Evolutionary conservation across 2,113 vertebrate genomes (phyloP), one percentile per base, ranked within the genome.

Genomic region (Gymnobelideus leadbeateri): DNA sequence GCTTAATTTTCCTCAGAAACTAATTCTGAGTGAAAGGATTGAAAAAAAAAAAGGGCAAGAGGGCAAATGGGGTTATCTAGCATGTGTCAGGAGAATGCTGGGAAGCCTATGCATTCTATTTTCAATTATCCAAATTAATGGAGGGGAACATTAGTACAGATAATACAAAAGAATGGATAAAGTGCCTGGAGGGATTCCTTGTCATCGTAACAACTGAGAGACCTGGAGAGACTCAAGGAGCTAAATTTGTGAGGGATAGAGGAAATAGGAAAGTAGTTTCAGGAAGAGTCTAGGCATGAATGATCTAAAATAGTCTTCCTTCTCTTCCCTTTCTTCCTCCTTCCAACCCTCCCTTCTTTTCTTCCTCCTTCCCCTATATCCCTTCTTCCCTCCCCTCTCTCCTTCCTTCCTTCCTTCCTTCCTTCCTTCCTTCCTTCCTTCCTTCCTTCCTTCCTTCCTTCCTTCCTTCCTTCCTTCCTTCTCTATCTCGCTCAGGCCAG

Each of bases 261-360:
- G 54, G 95, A 93, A 68, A 90, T 96, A 91, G 84, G 93, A n/a
- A 93, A 52, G 37, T 25, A 52, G 55, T 25, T 89, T 90, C 92
- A 10, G 84, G 89, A 37, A 92, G 1, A 61, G 49, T 95, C 25
- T 68, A 0, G 0, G 5, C 19, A 1, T 49, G 47, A 24, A 90
- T 77, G 10, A 0, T 19, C 46, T 54, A 53, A 92, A 24, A 8
- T 90, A 68, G 37, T 89, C 24, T 23, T 43, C 92, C 91, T 96
- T 92, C 91, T 28, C 54, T 93, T 53, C 24, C 51, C 54, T 89
- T 9, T 24, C 10, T 92, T 92, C 91, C 26, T 28, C 55, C 26
- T 37, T 37, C 57, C 11, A 11, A 12, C 31, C 11, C 12, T 28
- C 28, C 28, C 11, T 89, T n/a, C n/a, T 21, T 26, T 28, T 25